phyloP scores from a whole-genome alignment of 2,888 invertebrate species.

The Gibbula magus region DNA sequence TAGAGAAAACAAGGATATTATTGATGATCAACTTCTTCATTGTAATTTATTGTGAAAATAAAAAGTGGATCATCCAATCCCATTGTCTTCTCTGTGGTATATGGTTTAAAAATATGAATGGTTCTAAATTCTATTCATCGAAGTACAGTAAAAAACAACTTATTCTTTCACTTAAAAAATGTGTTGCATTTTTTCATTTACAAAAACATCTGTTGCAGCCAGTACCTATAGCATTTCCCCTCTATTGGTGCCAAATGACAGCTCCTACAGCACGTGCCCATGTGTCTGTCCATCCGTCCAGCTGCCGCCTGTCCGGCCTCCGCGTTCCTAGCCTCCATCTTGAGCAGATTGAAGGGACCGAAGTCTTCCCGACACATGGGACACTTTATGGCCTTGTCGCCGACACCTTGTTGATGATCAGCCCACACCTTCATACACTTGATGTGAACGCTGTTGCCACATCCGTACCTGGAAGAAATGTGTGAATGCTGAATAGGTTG shows the following conservation, averaged over 20 bases:
- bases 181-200: no score
- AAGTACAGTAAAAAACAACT: no score
- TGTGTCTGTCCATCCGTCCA: constrained; percentile 60
- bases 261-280: constrained; percentile 66
- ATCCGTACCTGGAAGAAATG: constrained; percentile 69
- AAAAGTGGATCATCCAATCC: no score
- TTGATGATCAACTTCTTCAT: no score
- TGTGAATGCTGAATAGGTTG: no score
- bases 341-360: constrained; percentile 71
- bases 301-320: constrained; percentile 35
- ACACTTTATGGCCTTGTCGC: constrained; percentile 70
- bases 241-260: constrained; percentile 69
- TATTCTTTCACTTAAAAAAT: no score
- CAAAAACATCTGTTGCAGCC: no score
- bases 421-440: constrained; percentile 76
- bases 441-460: constrained; percentile 75
- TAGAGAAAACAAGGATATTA: no score
- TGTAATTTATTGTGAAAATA: no score
- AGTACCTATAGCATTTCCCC: constrained; percentile 74
- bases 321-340: constrained; percentile 70
- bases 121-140: no score
- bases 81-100: no score
- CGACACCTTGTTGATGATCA: constrained; percentile 71
- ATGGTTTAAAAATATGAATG: no score
- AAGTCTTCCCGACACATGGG: constrained; percentile 75